Evolutionary conservation across 2,888 invertebrate species (phyloP).

Genomic region (Athalia rosae): DNA sequence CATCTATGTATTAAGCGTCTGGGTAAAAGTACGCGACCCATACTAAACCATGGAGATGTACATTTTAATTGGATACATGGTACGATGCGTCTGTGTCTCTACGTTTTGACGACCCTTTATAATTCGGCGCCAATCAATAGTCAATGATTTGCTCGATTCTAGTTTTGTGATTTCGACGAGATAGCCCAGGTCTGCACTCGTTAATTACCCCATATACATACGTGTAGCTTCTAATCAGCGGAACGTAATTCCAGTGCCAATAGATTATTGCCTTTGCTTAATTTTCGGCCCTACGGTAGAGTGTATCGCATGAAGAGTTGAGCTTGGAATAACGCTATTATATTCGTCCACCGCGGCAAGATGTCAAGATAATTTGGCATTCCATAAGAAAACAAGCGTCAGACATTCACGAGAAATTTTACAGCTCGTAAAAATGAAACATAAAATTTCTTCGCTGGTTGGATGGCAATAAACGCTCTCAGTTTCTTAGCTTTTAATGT

Average conservation of each 20-base stretch:
- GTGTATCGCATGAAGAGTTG: slow-evolving; percentile 22
- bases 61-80: too few relatives aligned
- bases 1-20: neutral
- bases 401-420: slow-evolving; percentile 47
- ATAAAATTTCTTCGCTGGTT: slow-evolving; percentile 43
- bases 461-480: slow-evolving; percentile 45
- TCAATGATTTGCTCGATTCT: slow-evolving; percentile 1
- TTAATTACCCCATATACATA: neutral
- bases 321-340: slow-evolving; percentile 7
- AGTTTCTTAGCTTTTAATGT: slow-evolving; percentile 45
- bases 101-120: slow-evolving; percentile 8
- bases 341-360: slow-evolving; percentile 3
- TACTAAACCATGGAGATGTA: neutral
- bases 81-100: neutral
- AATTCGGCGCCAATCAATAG: slow-evolving; percentile 2
- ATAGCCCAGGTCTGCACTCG: slow-evolving; percentile 17
- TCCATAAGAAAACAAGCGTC: slow-evolving; percentile 44
- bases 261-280: slow-evolving; percentile 28
- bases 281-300: slow-evolving; percentile 24
- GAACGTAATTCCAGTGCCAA: slow-evolving; percentile 28
- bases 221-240: slow-evolving; percentile 32
- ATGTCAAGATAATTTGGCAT: slow-evolving; percentile 41
- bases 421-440: slow-evolving; percentile 40
- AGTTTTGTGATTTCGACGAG: slow-evolving; percentile 2
- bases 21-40: neutral